phyloP scores from a whole-genome alignment of 2,888 invertebrate genomes.

The Geophilus truncorum region DNA sequence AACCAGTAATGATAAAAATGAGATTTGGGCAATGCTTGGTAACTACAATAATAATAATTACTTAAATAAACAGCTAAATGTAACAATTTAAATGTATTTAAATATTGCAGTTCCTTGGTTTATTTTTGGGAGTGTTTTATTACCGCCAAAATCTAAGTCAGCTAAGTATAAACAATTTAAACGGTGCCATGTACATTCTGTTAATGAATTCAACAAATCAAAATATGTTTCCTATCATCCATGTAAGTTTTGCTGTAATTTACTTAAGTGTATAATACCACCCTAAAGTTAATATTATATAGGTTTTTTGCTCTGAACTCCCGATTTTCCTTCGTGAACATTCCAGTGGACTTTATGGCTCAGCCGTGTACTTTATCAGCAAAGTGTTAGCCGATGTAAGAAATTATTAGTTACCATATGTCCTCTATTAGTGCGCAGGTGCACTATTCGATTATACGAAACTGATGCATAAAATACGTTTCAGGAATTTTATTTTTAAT shows the following conservation, averaged over 20 bases:
- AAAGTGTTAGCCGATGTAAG: constrained; percentile 75
- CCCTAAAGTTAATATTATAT: constrained; percentile 31
- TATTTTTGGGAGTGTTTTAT: constrained; percentile 37
- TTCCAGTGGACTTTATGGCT: constrained; percentile 82
- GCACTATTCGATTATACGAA: not conserved
- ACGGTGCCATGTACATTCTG: constrained; percentile 84
- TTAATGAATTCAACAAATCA: constrained; percentile 90
- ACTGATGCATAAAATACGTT: not conserved
- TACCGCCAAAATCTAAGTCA: constrained; percentile 73
- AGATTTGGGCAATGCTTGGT: constrained; percentile 83
- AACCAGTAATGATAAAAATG: constrained; percentile 84
- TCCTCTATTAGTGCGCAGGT: too few relatives aligned
- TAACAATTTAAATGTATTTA: not conserved
- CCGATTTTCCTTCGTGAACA: constrained; percentile 86
- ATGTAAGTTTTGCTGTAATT: constrained; percentile 64
- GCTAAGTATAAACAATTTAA: constrained; percentile 89
- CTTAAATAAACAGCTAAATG: not conserved
- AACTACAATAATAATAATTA: not conserved
- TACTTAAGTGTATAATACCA: too few relatives aligned
- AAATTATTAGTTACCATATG: too few relatives aligned
- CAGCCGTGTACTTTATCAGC: constrained; percentile 83
- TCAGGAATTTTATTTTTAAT: not conserved
- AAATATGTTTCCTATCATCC: constrained; percentile 87
- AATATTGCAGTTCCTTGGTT: not conserved
- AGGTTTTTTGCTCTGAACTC: constrained; percentile 85